Evolutionary conservation across 2,797 vertebrate species (phyloP).

Genomic region (Alfaro cultratus): DNA sequence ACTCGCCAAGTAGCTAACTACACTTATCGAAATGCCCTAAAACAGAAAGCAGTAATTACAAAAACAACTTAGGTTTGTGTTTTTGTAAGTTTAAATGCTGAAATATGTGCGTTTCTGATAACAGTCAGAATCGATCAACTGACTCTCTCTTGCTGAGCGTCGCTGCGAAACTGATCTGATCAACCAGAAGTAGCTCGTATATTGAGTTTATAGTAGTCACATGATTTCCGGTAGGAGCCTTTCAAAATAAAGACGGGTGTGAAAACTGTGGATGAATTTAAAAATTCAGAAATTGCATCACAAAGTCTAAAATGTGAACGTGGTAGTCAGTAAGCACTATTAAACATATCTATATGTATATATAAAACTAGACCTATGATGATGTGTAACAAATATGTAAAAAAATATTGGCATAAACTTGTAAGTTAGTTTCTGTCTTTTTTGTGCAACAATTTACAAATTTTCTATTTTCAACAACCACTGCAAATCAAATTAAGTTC

Average conservation of each 20-base stretch:
- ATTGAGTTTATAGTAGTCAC: not conserved
- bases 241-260: slow-evolving; percentile 40
- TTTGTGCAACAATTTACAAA: not conserved
- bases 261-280: not conserved
- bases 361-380: not conserved
- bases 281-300: not conserved
- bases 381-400: not conserved
- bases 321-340: too few relatives aligned
- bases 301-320: not conserved
- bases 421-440: not conserved
- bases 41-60: not conserved
- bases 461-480: not conserved
- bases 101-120: accelerated
- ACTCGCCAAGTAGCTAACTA: not conserved
- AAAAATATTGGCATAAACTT: not conserved
- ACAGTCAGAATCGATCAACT: not conserved
- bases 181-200: not conserved
- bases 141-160: not conserved
- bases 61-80: not conserved
- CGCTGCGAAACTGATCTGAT: accelerated
- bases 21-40: not conserved
- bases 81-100: not conserved
- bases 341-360: not conserved
- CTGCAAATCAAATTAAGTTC: not conserved
- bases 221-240: not conserved